These are phyloP conservation scores for Acanthaster planci DNA, from an alignment of 35 echinoderm and acorn worm genomes.

Conservation along the genomic window DNA sequence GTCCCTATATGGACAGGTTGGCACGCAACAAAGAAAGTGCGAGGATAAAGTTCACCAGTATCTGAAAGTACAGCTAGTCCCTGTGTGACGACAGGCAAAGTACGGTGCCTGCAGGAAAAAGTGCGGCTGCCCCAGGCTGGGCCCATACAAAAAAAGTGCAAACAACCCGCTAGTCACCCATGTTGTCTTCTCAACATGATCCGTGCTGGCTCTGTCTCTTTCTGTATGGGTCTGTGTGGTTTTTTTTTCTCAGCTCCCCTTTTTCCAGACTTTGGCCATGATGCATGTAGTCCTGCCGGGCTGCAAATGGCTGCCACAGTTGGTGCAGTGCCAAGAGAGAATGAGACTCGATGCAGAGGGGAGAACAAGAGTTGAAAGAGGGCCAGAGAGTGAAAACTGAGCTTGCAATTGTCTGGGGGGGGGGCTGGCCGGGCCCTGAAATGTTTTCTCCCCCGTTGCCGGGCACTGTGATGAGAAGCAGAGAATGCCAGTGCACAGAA, in stretches of 20 bases:
- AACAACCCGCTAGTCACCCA: slow-evolving; percentile 56
- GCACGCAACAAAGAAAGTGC: slow-evolving; percentile 81
- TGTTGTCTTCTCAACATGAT: slow-evolving; percentile 43
- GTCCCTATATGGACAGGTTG: slow-evolving; percentile 42
- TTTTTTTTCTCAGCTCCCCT: slow-evolving; percentile 42
- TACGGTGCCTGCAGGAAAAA: slow-evolving; percentile 64
- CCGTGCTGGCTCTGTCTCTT: slow-evolving; percentile 6
- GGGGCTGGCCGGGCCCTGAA: background rate
- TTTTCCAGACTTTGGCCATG: slow-evolving; percentile 21
- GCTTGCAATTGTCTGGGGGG: slow-evolving; percentile 2
- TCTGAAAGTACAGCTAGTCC: slow-evolving; percentile 61
- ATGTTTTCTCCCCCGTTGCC: background rate
- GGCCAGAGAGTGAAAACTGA: background rate
- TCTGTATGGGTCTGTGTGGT: no score
- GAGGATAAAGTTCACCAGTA: slow-evolving; percentile 57
- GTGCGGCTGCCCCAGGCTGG: slow-evolving; percentile 59
- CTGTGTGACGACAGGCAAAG: slow-evolving; percentile 68
- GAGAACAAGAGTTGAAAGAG: no score
- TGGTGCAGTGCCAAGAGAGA: slow-evolving; percentile 12
- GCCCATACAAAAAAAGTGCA: slow-evolving; percentile 61
- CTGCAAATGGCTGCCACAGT: slow-evolving; percentile 30
- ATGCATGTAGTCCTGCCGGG: slow-evolving; percentile 27
- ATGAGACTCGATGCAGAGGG: background rate
- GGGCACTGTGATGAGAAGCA: slow-evolving; percentile 10
- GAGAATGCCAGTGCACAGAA: slow-evolving; percentile 21